phyloP scores from a whole-genome alignment of 2,797 vertebrate species.

The Neomorphus geoffroyi region DNA sequence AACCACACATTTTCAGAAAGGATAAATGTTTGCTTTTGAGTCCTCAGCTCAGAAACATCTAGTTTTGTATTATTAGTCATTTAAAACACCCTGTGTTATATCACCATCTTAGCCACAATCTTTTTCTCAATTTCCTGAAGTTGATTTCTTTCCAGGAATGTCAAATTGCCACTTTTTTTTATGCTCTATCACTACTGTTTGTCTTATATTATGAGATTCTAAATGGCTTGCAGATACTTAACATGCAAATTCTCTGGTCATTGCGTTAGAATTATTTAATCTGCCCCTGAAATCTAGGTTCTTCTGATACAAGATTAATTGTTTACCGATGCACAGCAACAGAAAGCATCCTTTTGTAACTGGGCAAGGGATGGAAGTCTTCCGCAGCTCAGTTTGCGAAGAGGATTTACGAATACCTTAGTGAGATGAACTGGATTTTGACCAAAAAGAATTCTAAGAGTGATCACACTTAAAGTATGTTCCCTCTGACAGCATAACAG shows the following conservation, averaged over 20 bases:
- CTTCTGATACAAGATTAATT: neutral
- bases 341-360: neutral
- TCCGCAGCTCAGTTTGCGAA: neutral
- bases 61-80: neutral
- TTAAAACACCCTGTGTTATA: neutral
- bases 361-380: neutral
- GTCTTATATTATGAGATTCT: neutral
- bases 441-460: neutral
- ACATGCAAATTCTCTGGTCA: neutral
- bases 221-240: neutral
- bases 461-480: neutral
- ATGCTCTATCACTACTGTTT: neutral
- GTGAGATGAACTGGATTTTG: neutral
- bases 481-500: neutral
- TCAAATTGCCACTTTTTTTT: neutral
- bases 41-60: neutral
- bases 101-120: neutral
- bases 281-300: neutral
- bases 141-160: neutral
- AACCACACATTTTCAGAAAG: neutral
- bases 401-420: neutral
- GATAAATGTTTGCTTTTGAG: neutral
- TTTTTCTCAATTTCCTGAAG: neutral
- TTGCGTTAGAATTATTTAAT: neutral
- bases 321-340: neutral